Conservation (phyloP, 2,113 vertebrate species). For the Abramis brama region DNA sequence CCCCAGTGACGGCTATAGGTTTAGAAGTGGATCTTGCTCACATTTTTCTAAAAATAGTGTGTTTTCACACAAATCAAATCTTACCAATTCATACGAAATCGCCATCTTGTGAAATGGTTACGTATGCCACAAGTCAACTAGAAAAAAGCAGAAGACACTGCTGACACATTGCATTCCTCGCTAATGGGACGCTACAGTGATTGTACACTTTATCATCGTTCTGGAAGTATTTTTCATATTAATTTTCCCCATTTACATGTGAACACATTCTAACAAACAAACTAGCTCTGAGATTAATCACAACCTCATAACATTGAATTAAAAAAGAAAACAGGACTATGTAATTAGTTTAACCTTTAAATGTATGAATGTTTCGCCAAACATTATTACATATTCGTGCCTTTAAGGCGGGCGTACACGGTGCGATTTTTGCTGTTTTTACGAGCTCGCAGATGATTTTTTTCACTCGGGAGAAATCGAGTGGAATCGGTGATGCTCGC, state of each 20-base stretch:
- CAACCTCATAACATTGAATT: not conserved
- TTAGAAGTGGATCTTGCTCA: not conserved
- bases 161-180: not conserved
- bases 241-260: not conserved
- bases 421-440: no score
- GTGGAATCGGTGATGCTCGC: no score
- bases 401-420: no score
- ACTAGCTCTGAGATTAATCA: not conserved
- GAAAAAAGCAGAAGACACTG: not conserved
- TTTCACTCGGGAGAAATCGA: no score
- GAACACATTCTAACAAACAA: not conserved
- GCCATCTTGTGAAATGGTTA: not conserved
- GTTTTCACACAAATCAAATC: not conserved
- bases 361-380: no score
- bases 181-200: not conserved
- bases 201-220: not conserved
- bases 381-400: no score
- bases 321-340: not conserved
- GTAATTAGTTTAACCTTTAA: not conserved
- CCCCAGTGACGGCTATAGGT: not conserved
- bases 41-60: not conserved
- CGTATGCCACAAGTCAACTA: not conserved
- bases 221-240: not conserved
- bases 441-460: no score
- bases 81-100: not conserved